Percentiles rank a stretch among this genome's conserved stretches.
Evolutionary conservation across 2,113 vertebrate species (phyloP).

Genomic region (Rhagologus leucostigma): DNA sequence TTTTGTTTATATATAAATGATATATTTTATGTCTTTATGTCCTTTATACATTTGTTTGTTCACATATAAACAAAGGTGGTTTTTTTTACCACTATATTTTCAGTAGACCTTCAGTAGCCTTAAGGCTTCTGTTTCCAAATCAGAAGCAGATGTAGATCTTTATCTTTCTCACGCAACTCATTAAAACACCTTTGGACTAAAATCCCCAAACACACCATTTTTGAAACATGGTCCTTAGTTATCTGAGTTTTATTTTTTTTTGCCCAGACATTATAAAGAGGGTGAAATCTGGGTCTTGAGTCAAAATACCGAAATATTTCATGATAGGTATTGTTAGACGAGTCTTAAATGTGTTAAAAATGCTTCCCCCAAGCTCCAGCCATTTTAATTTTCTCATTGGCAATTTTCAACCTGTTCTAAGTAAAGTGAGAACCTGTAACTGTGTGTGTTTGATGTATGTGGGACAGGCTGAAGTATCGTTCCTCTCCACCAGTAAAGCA

Average conservation of each 20-base stretch:
- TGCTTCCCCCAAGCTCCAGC: neutral
- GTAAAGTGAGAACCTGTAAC: neutral
- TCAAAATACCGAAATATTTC: neutral
- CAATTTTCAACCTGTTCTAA: neutral
- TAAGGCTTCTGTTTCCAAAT: neutral
- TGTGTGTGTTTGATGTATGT: neutral
- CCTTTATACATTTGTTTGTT: neutral
- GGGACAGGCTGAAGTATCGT: accelerated
- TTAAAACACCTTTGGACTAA: neutral
- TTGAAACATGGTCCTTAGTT: neutral
- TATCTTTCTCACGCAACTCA: neutral
- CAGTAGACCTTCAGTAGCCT: neutral
- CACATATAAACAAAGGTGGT: neutral
- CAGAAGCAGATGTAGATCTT: neutral
- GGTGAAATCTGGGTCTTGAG: neutral
- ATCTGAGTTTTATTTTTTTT: neutral
- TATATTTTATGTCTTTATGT: neutral
- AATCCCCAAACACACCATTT: neutral
- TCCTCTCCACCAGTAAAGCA: neutral
- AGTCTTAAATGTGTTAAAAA: neutral
- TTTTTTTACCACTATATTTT: neutral
- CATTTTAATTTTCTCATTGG: neutral
- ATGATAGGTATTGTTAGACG: neutral
- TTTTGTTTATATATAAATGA: neutral
- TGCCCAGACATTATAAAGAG: neutral